These are phyloP conservation scores for Aricia agestis DNA, from an alignment of 1,140 invertebrate species.

Conservation along the genomic window DNA sequence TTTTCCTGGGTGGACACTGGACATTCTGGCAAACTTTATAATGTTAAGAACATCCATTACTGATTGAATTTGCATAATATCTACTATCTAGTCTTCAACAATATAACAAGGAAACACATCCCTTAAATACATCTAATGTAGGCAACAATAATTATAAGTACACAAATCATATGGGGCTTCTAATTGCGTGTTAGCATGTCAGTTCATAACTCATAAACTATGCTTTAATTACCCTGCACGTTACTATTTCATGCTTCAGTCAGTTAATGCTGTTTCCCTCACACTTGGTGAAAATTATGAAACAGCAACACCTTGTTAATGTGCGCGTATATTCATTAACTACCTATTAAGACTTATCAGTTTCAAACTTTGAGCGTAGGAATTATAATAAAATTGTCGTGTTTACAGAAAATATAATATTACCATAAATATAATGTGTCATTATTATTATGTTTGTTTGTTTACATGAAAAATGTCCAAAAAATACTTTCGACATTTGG, in stretches of 20 bases:
- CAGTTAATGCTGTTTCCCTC: not conserved
- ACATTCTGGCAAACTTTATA: no score
- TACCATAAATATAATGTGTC: no score
- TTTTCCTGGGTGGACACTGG: no score
- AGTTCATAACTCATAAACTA: not conserved
- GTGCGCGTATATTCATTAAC: not conserved
- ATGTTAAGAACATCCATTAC: no score
- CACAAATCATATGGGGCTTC: not conserved
- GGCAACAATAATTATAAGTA: not conserved
- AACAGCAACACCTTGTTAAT: not conserved
- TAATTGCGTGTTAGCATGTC: conserved; percentile 2
- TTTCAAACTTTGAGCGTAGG: not conserved
- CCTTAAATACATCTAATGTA: not conserved
- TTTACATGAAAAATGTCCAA: no score
- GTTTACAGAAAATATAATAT: not conserved
- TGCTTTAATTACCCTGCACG: not conserved
- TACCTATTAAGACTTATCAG: not conserved
- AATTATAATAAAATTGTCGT: not conserved
- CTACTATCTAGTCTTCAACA: no score
- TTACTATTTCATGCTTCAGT: not conserved
- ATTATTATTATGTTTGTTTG: no score
- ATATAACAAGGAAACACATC: no score
- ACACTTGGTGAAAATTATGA: not conserved
- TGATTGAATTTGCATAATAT: no score
- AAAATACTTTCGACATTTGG: no score